Base-by-base conservation (phyloP, 1,140 invertebrate genomes). In the Anagrus nilaparvatae region DNA sequence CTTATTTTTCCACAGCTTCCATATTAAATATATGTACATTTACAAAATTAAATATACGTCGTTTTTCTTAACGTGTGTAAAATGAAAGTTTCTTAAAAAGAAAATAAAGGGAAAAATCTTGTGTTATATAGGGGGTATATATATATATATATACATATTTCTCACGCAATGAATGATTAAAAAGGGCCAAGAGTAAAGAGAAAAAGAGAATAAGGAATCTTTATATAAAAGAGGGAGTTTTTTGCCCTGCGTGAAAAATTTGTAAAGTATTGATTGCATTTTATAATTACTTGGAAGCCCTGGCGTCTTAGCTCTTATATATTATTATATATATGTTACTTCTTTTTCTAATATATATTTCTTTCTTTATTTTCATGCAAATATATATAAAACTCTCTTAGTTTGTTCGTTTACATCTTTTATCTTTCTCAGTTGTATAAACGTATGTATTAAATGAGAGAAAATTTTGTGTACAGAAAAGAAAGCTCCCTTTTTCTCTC, bases 241-340 rank as follows among this genome's bases (percentile, higher is more conserved):
- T 36, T 29, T 51, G 50, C 50, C 54, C 58, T 60, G 61, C 61
- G 64, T 65, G 64, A 65, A 68, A 67, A 67, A 68, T 68, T 67
- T 68, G 64, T 68, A 67, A 68, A 68, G 65, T 68, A 68, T 68
- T 67, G 65, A 68, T 68, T 68, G 64, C 65, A 66, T 67, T 68
- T 67, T 68, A 68, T 68, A 68, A 68, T 68, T 68, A 68, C 65
- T 67, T 65, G 63, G 65, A 57, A 65, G 59, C 58, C 60, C 55
- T n/a, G 60, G 64, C 64, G 65, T 67, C 64, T 68, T 67, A 68
- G 64, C 65, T 65, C 59, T 59, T 58, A 61, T 55, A 56, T 49
- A 56, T 52, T 7, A 14, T 14, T n/a, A 14, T 14, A 14, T 44
- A 48, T 48, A 44, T 48, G 43, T 48, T 41, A 43, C 17, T 36